phyloP scores from a whole-genome alignment of 2,888 invertebrate genomes.

The Dryadula phaetusa region DNA sequence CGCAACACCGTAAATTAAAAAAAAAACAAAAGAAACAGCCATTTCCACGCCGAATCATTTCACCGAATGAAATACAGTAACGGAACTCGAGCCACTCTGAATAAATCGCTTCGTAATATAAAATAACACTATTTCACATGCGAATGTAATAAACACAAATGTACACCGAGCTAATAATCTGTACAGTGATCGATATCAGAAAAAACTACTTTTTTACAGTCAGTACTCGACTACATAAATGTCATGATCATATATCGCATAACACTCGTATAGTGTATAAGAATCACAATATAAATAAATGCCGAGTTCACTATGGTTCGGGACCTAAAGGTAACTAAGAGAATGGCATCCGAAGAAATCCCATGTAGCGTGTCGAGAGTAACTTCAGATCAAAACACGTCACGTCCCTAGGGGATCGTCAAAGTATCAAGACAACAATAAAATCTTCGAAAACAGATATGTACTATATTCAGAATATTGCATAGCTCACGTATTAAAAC shows the following conservation, averaged over 20 bases:
- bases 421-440: conserved; percentile 56
- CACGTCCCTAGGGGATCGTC: conserved; percentile 52
- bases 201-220: conserved; percentile 71
- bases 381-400: conserved; percentile 58
- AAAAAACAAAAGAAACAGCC: conserved; percentile 49
- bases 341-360: conserved; percentile 79
- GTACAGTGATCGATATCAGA: conserved; percentile 66
- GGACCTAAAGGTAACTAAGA: conserved; percentile 82
- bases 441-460: conserved; percentile 68
- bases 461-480: conserved; percentile 70
- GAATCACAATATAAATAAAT: conserved; percentile 81
- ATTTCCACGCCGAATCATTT: conserved; percentile 64
- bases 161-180: conserved; percentile 69
- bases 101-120: conserved; percentile 67
- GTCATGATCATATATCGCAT: conserved; percentile 75
- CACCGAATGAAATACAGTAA: conserved; percentile 73
- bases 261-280: conserved; percentile 76
- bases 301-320: conserved; percentile 80
- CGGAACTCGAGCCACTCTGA: conserved; percentile 83
- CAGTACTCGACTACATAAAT: conserved; percentile 74
- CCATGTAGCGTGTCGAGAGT: conserved; percentile 54
- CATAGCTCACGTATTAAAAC: conserved; percentile 52
- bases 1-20: conserved; percentile 48
- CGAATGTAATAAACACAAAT: conserved; percentile 70
- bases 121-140: conserved; percentile 67